Evolutionary conservation across 2,888 invertebrate species (phyloP).

Genomic region (Hetaerina titia): DNA sequence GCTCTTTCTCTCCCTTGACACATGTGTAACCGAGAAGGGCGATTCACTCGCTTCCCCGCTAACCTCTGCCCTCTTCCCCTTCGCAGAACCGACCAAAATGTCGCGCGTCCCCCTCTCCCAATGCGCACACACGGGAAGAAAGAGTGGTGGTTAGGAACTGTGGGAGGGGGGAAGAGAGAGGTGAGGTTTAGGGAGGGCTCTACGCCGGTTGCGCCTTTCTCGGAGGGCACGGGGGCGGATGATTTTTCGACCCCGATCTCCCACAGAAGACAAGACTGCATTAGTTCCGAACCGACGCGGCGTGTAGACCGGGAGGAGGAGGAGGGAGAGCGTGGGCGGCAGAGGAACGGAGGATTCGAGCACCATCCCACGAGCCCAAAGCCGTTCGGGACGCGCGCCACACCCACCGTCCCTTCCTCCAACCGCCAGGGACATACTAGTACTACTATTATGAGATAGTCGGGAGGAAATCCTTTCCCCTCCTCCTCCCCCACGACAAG

Average conservation of each 20-base stretch:
- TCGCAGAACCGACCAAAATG: too few relatives aligned
- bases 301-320: not conserved
- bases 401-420: not conserved
- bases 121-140: not conserved
- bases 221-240: not conserved
- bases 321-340: not conserved
- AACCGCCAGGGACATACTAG: not conserved
- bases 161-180: not conserved
- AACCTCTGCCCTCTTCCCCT: not conserved
- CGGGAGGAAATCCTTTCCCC: not conserved
- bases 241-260: not conserved
- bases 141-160: not conserved
- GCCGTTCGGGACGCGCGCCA: not conserved
- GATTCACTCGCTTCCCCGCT: not conserved
- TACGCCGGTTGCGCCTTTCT: not conserved
- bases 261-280: conserved; percentile 19
- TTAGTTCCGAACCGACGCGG: conserved; percentile 22
- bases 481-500: not conserved
- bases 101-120: not conserved
- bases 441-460: not conserved
- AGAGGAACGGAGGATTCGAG: not conserved
- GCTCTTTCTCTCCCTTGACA: conserved; percentile 44
- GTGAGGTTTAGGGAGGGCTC: not conserved
- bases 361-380: not conserved
- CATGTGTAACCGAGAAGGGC: conserved; percentile 53